Evolutionary conservation across 2,888 invertebrate species (phyloP).

Genomic region (Pammene fasciana): DNA sequence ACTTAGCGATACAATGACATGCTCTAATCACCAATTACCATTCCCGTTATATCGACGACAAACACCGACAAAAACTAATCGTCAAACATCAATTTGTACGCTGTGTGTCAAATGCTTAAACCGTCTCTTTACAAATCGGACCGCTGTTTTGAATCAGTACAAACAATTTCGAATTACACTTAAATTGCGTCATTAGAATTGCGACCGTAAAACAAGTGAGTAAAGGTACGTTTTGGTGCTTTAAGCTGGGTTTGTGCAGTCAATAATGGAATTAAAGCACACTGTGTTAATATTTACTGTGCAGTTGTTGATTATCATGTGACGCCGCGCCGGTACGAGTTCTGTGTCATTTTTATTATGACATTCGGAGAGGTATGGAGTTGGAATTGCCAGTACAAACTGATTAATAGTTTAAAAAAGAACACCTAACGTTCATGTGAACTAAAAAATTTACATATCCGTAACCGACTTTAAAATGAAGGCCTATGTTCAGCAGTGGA

Average conservation of each 20-base stretch:
- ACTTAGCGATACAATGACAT: constrained; percentile 24
- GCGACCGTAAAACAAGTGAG: not conserved
- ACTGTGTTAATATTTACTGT: constrained; percentile 62
- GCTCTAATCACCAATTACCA: constrained; percentile 9
- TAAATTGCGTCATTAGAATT: constrained; percentile 1
- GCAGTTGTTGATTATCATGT: constrained; percentile 60
- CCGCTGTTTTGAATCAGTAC: constrained; percentile 51
- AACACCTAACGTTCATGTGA: no score
- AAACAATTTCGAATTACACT: constrained; percentile 42
- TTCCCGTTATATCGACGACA: constrained; percentile 45
- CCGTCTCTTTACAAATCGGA: constrained; percentile 56
- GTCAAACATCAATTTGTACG: constrained; percentile 53
- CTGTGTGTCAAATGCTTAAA: constrained; percentile 58
- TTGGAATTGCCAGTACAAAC: not conserved
- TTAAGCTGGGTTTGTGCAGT: constrained; percentile 43
- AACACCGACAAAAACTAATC: constrained; percentile 57
- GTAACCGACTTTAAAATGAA: no score
- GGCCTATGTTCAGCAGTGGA: no score
- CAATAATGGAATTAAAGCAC: constrained; percentile 64
- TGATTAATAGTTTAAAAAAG: no score
- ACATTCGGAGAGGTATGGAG: constrained; percentile 1
- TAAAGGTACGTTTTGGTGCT: constrained; percentile 43
- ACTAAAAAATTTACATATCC: no score
- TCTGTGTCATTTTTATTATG: constrained; percentile 38
- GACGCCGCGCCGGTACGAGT: constrained; percentile 59